Evolutionary conservation across 2,113 vertebrate genomes (phyloP).

Genomic region (Dissostichus mawsoni): DNA sequence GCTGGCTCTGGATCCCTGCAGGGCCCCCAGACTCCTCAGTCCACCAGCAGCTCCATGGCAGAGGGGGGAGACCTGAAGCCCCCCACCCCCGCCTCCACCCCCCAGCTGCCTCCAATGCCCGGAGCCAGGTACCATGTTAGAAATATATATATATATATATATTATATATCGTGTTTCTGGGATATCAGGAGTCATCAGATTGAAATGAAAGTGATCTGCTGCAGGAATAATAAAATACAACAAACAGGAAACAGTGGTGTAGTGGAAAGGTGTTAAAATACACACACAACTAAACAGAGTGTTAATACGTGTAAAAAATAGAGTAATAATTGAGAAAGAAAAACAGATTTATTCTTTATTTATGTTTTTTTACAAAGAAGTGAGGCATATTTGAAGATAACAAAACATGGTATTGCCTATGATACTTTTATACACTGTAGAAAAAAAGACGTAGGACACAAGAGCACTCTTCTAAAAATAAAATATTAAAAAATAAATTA

Average conservation of each 20-base stretch:
- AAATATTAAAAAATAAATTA: too few species aligned
- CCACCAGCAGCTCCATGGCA: slow-evolving; percentile 98
- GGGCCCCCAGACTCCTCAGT: slow-evolving; percentile 98
- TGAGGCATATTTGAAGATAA: too few species aligned
- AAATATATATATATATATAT: neutral
- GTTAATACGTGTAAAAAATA: neutral
- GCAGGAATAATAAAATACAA: neutral
- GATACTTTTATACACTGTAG: too few species aligned
- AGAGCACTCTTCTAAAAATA: too few species aligned
- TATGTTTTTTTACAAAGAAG: too few species aligned
- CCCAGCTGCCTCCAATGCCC: slow-evolving; percentile 95
- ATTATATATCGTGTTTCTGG: slow-evolving; percentile 2
- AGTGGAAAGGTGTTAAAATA: neutral
- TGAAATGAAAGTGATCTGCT: slow-evolving; percentile 17
- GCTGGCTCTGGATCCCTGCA: slow-evolving; percentile 98
- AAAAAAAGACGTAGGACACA: too few species aligned
- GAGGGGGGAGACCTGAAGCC: slow-evolving; percentile 98
- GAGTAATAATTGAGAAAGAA: neutral
- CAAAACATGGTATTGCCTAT: too few species aligned
- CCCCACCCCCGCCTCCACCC: slow-evolving; percentile 97
- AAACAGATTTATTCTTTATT: neutral
- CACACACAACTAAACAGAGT: neutral
- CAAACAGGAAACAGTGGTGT: neutral
- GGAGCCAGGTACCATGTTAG: slow-evolving; percentile 89
- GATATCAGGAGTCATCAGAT: neutral